Conservation (phyloP, 2,113 vertebrate species). For the Propithecus coquereli region DNA sequence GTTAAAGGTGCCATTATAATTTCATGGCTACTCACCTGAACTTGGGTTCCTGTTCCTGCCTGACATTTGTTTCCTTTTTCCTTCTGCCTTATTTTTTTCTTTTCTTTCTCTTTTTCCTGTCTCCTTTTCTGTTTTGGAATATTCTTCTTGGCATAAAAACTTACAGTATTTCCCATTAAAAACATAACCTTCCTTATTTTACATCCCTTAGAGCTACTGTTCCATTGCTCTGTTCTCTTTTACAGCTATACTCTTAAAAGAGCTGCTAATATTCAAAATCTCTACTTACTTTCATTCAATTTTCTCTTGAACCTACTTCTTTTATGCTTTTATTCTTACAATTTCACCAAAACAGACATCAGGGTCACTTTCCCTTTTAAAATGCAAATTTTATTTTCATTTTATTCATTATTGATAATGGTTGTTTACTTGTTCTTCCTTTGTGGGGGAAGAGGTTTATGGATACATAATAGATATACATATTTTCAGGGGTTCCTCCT, state of each 20-base stretch:
- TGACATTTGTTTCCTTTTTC: background rate
- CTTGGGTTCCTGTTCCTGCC: background rate
- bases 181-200: background rate
- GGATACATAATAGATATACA: background rate
- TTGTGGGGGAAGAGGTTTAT: background rate
- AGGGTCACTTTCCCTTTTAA: background rate
- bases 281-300: background rate
- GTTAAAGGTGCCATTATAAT: background rate
- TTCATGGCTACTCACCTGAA: background rate
- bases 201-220: background rate
- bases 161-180: background rate
- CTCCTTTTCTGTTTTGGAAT: background rate
- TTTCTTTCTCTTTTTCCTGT: background rate
- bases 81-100: background rate
- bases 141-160: background rate
- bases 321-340: background rate
- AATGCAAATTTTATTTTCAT: background rate
- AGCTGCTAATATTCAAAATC: background rate
- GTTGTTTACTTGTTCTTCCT: background rate
- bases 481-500: background rate
- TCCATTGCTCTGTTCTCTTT: background rate
- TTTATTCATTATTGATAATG: background rate
- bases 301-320: background rate
- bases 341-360: background rate
- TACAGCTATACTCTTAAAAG: background rate